Percentiles rank a stretch among this genome's conserved stretches.
phyloP scores from a whole-genome alignment of 2,797 vertebrate species.

The Numenius phaeopus region DNA sequence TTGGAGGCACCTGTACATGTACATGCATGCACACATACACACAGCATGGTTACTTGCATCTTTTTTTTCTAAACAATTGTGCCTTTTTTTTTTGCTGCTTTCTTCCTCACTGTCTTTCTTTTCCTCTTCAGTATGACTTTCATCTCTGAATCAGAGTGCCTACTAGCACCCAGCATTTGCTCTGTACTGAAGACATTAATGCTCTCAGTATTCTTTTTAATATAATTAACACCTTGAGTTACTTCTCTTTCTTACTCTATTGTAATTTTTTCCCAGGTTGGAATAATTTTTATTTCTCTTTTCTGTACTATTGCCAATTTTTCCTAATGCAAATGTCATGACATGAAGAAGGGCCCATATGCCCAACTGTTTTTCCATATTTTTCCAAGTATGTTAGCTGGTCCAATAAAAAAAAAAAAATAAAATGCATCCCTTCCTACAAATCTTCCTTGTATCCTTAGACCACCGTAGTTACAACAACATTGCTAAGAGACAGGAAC shows the following conservation, averaged over 20 bases:
- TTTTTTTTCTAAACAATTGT: background rate
- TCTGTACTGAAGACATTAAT: background rate
- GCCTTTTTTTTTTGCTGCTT: background rate
- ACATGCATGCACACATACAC: background rate
- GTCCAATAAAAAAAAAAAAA: background rate
- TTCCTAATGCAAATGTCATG: background rate
- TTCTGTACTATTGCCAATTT: background rate
- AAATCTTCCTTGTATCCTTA: background rate
- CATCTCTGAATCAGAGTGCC: background rate
- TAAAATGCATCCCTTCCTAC: background rate
- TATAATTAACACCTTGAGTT: background rate
- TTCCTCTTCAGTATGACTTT: background rate
- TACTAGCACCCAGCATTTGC: background rate
- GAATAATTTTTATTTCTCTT: background rate
- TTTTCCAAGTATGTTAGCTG: background rate
- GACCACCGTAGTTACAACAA: constrained; percentile 26
- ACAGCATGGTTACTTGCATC: background rate
- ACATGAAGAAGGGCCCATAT: background rate
- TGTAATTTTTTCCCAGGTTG: background rate
- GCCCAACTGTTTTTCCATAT: background rate
- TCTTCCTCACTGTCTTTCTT: background rate
- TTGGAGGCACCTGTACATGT: background rate
- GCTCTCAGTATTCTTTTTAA: background rate
- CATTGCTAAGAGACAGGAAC: constrained; percentile 45
- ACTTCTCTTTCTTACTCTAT: background rate